Evolutionary conservation across 2,797 vertebrate species (phyloP).

Genomic region (Rhincodon typus): DNA sequence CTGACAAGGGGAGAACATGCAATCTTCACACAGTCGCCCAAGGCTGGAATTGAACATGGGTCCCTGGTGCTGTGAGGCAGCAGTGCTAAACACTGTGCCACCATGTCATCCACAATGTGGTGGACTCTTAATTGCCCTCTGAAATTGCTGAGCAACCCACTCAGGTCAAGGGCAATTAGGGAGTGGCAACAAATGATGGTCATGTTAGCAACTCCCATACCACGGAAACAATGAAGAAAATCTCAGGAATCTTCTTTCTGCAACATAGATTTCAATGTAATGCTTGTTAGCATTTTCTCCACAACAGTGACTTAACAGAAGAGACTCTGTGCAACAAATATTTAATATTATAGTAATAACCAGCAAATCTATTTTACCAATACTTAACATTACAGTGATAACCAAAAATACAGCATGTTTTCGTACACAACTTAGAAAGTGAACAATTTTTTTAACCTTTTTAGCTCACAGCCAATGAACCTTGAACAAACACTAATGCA

Average conservation of each 20-base stretch:
- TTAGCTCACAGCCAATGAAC: not conserved
- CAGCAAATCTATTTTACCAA: not conserved
- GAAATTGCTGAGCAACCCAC: too few relatives aligned
- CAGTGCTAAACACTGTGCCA: too few relatives aligned
- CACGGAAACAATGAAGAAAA: too few relatives aligned
- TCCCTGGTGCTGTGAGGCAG: too few relatives aligned
- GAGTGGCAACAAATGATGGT: too few relatives aligned
- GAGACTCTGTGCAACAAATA: not conserved
- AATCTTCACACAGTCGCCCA: too few relatives aligned
- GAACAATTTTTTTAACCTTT: not conserved
- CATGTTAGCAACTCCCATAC: too few relatives aligned
- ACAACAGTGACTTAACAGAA: not conserved
- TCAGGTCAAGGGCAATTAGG: too few relatives aligned
- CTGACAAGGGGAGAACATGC: too few relatives aligned
- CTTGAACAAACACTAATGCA: not conserved
- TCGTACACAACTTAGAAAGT: not conserved
- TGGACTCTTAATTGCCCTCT: too few relatives aligned
- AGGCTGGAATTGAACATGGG: too few relatives aligned
- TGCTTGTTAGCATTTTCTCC: not conserved
- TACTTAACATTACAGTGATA: not conserved
- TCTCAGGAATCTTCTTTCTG: not conserved
- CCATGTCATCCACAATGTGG: too few relatives aligned
- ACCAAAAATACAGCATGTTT: not conserved
- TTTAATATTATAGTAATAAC: not conserved
- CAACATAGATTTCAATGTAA: not conserved